Evolutionary conservation across 2,113 vertebrate genomes (phyloP).

Genomic region (Micromys minutus): DNA sequence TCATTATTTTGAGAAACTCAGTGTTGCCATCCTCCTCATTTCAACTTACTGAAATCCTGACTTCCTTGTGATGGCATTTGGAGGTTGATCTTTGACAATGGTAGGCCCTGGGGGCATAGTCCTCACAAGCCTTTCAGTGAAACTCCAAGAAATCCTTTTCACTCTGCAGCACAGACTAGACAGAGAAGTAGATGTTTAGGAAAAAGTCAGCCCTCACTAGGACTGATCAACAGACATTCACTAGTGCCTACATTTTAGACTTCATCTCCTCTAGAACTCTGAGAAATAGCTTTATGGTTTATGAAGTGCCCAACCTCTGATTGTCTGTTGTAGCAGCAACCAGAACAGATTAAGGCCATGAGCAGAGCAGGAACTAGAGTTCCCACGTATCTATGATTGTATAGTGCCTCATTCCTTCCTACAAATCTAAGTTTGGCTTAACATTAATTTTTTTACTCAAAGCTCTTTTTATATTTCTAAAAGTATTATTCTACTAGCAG

Average conservation of each 20-base stretch:
- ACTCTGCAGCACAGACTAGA: no score
- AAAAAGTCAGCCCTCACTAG: background rate
- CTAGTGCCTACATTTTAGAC: background rate
- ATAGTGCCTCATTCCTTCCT: no score
- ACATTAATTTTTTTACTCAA: background rate
- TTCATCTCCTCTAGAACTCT: background rate
- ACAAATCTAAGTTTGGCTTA: background rate
- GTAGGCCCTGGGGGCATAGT: background rate
- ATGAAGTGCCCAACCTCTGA: no score
- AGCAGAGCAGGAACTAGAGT: background rate
- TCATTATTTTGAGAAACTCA: background rate
- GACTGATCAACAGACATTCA: background rate
- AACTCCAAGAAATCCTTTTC: background rate
- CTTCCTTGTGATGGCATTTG: no score
- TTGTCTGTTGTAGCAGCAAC: background rate
- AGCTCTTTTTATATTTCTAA: background rate
- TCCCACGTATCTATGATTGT: background rate
- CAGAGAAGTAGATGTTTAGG: no score
- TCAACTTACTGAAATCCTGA: background rate
- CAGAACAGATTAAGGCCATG: no score
- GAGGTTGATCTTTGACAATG: background rate
- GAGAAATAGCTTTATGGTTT: background rate
- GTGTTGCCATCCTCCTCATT: background rate
- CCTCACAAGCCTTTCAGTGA: background rate
- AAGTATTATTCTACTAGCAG: background rate